phyloP scores from a whole-genome alignment of 92 coral and sea anemone genomes.

The Muricea muricata region DNA sequence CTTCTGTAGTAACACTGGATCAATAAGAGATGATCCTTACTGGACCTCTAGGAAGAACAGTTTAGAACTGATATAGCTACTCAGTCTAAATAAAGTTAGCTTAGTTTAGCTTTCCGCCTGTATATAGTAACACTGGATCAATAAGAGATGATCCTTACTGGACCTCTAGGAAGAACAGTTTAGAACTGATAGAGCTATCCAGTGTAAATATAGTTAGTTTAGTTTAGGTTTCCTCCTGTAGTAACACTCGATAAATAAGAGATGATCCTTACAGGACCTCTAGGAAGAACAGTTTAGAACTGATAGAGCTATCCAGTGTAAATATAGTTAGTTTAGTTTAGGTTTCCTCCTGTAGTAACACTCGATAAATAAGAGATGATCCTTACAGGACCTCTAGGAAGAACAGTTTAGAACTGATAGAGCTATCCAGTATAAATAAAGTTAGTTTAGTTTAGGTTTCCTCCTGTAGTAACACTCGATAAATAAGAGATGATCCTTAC shows the following conservation, averaged over 20 bases:
- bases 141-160: not conserved
- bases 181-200: too few species aligned
- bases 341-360: constrained; percentile 11
- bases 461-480: not conserved
- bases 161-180: not conserved
- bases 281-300: constrained; percentile 2
- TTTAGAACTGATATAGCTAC: too few species aligned
- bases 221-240: not conserved
- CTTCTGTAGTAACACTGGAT: too few species aligned
- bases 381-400: constrained; percentile 1
- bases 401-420: constrained; percentile 6
- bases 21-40: too few species aligned
- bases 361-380: not conserved
- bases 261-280: not conserved
- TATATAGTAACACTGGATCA: not conserved
- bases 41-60: too few species aligned
- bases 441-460: constrained; percentile 5
- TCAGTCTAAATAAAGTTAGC: not conserved
- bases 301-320: not conserved
- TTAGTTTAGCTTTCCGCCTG: not conserved
- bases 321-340: constrained; percentile 2
- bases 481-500: not conserved
- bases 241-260: not conserved
- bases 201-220: not conserved
- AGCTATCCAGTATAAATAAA: not conserved